A percentile compares a stretch with the other conserved stretches of the same genome.
Evolutionary conservation across 2,113 vertebrate genomes (phyloP).

Genomic region (Callopanchax toddi): DNA sequence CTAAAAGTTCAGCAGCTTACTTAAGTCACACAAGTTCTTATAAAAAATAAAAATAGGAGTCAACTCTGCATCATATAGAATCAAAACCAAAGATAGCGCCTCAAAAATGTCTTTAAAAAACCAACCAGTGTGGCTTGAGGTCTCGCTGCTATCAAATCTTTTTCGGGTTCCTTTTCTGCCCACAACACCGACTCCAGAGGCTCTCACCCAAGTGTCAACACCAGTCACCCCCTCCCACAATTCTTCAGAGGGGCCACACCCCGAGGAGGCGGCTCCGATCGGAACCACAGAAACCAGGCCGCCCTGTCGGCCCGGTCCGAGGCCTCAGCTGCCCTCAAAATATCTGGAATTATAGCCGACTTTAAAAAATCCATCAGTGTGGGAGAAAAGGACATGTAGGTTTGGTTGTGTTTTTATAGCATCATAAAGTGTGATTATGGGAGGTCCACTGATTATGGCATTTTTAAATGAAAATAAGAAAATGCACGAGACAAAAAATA

Average conservation of each 20-base stretch:
- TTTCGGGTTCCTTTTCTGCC: constrained; percentile 55
- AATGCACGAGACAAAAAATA: background rate
- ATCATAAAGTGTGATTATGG: background rate
- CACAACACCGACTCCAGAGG: constrained; percentile 53
- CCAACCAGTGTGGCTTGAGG: constrained; percentile 56
- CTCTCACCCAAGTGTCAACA: constrained; percentile 61
- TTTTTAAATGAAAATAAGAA: background rate
- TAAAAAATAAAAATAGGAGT: background rate
- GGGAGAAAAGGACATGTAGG: background rate
- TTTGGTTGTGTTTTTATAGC: background rate
- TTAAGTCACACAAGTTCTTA: too few relatives aligned
- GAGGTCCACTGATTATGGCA: background rate
- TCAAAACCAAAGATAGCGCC: accelerated
- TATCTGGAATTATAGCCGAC: constrained; percentile 35
- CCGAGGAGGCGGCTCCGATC: constrained; percentile 28
- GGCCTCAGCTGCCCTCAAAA: constrained; percentile 39
- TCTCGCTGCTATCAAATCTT: constrained; percentile 49
- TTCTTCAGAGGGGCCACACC: constrained; percentile 59
- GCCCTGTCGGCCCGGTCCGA: constrained; percentile 30
- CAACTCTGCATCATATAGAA: background rate
- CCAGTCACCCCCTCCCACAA: constrained; percentile 43
- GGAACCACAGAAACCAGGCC: constrained; percentile 56
- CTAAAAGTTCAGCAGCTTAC: too few relatives aligned
- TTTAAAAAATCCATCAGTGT: background rate
- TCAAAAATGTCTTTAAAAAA: constrained; percentile 37